phyloP scores from a whole-genome alignment of 2,113 vertebrate species.

The Donacobius atricapilla region DNA sequence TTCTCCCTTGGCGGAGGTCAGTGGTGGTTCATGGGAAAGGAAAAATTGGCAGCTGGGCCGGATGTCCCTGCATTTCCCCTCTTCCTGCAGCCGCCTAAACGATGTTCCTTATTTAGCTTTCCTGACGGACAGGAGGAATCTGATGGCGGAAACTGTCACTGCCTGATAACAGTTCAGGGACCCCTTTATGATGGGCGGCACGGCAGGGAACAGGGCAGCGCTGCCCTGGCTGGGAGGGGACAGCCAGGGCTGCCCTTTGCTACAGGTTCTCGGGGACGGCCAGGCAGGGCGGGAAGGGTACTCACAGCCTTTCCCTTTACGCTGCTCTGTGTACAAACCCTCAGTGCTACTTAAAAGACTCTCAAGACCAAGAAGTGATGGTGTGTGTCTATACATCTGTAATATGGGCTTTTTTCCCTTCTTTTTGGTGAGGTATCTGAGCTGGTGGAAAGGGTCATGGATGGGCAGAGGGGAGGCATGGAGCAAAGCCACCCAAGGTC shows the following conservation, averaged over 20 bases:
- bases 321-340: background rate
- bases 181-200: slow-evolving; percentile 43
- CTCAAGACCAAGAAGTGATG: background rate
- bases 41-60: slow-evolving; percentile 83
- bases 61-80: slow-evolving; percentile 85
- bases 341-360: background rate
- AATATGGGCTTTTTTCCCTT: background rate
- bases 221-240: background rate
- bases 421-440: background rate
- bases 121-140: slow-evolving; percentile 76
- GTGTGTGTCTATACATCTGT: background rate
- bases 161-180: slow-evolving; percentile 77
- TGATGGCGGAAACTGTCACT: slow-evolving; percentile 78
- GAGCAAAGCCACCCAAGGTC: background rate
- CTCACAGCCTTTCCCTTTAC: background rate
- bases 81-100: slow-evolving; percentile 78
- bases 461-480: background rate
- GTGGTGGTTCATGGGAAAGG: slow-evolving; percentile 90
- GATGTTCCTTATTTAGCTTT: slow-evolving; percentile 80
- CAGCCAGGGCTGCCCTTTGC: slow-evolving; percentile 9
- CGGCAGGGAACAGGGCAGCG: background rate
- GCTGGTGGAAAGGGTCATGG: background rate
- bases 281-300: background rate
- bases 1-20: slow-evolving; percentile 75
- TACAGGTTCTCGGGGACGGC: background rate